Percentiles rank a stretch among this genome's conserved stretches.
phyloP scores from a whole-genome alignment of 1,140 invertebrate species.

The Zaprionus tsacasi region DNA sequence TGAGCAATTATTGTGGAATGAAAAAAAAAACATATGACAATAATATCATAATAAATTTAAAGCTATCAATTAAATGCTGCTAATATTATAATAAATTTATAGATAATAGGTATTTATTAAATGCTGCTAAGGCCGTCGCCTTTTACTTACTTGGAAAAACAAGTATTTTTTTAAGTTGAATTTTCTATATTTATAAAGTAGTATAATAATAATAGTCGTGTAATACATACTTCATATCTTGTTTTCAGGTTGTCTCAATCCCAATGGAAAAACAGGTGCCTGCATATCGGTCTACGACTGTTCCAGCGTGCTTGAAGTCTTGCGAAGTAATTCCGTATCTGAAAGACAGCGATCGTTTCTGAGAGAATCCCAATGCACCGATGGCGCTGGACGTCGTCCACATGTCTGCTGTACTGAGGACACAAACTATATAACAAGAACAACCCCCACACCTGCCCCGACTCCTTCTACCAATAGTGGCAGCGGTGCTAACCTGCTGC shows the following conservation, averaged over 20 bases:
- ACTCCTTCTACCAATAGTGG: conserved; percentile 12
- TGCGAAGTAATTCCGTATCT: conserved; percentile 33
- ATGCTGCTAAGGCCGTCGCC: neutral
- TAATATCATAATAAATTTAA: neutral
- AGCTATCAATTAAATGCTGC: neutral
- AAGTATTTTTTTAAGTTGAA: too few species aligned
- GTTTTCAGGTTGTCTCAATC: conserved; percentile 62
- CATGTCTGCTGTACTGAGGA: conserved; percentile 73
- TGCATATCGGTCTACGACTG: conserved; percentile 78
- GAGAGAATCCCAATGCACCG: conserved; percentile 55
- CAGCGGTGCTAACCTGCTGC: conserved; percentile 47
- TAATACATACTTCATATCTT: neutral
- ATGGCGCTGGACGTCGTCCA: conserved; percentile 61
- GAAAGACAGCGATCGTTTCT: conserved; percentile 57
- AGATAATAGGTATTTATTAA: neutral
- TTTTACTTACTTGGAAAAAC: neutral
- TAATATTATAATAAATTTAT: neutral
- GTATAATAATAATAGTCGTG: too few species aligned
- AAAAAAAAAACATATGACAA: neutral
- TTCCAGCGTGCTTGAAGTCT: conserved; percentile 46
- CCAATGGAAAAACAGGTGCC: conserved; percentile 57
- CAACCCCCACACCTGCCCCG: conserved; percentile 14
- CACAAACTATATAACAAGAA: conserved; percentile 24
- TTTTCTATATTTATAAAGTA: too few species aligned
- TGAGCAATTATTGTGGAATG: neutral